Percentiles rank a stretch among this genome's conserved stretches.
Conservation (phyloP, 2,888 invertebrate genomes). For the Epinotia brunnichana region DNA sequence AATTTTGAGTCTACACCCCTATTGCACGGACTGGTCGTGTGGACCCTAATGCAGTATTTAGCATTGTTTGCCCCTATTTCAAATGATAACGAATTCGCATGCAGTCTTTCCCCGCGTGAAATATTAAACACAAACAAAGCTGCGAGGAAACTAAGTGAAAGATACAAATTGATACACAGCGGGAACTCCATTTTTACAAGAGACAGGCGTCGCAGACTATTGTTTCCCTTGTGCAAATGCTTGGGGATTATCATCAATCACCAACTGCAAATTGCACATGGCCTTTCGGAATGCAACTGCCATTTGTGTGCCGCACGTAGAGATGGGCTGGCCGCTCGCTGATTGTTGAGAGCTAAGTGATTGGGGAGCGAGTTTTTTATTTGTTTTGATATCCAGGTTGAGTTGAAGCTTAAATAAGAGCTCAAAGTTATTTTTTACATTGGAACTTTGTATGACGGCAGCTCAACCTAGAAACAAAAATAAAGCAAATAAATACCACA, state of each 20-base stretch:
- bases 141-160: slow-evolving; percentile 38
- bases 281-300: slow-evolving; percentile 74
- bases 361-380: slow-evolving; percentile 13
- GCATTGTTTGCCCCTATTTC: not conserved
- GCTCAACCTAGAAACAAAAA: not conserved
- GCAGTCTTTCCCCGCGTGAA: not conserved
- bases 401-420: not conserved
- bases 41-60: not conserved
- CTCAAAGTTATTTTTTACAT: too few relatives aligned
- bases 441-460: not conserved
- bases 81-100: slow-evolving; percentile 11
- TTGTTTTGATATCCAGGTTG: not conserved
- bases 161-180: slow-evolving; percentile 43
- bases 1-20: too few relatives aligned
- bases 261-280: slow-evolving; percentile 76
- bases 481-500: too few relatives aligned
- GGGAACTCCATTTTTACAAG: slow-evolving; percentile 55
- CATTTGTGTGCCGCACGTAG: slow-evolving; percentile 64
- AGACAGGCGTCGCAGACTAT: slow-evolving; percentile 53
- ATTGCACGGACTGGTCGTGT: not conserved
- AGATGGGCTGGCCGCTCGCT: slow-evolving; percentile 28
- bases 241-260: slow-evolving; percentile 80
- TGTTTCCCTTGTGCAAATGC: slow-evolving; percentile 68
- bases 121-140: slow-evolving; percentile 27
- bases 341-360: slow-evolving; percentile 8